These are phyloP conservation scores for Epizoanthus scotinus DNA, from an alignment of 92 coral and sea anemone species.

Conservation along the genomic window DNA sequence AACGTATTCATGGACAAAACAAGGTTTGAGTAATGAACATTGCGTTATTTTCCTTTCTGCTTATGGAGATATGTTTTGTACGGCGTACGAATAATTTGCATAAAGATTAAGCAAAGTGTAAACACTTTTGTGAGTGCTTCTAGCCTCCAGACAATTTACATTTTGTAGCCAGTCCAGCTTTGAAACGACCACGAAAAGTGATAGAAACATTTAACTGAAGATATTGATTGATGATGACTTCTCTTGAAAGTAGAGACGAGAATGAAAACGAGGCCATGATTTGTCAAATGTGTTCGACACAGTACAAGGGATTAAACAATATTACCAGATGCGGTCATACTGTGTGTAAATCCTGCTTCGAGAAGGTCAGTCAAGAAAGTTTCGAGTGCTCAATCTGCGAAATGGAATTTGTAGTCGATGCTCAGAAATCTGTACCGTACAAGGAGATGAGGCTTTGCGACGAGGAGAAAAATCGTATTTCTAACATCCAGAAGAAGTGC, in stretches of 20 bases:
- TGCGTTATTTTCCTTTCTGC: background rate
- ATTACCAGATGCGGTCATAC: slow-evolving; percentile 69
- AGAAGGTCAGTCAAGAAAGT: slow-evolving; percentile 50
- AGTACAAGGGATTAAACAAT: slow-evolving; percentile 67
- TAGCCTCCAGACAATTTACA: slow-evolving; percentile 17
- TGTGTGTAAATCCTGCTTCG: slow-evolving; percentile 70
- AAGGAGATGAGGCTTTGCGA: slow-evolving; percentile 44
- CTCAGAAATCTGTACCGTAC: slow-evolving; percentile 36
- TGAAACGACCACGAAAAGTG: background rate
- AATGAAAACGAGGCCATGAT: slow-evolving; percentile 45
- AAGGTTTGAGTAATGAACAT: too few species aligned
- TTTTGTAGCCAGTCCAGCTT: background rate
- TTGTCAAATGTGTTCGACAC: slow-evolving; percentile 76
- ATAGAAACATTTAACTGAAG: background rate
- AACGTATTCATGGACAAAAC: too few species aligned
- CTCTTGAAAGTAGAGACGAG: slow-evolving; percentile 9
- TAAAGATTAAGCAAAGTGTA: slow-evolving; percentile 7
- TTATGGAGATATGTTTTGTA: slow-evolving; percentile 15
- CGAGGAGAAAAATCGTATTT: slow-evolving; percentile 53
- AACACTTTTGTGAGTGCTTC: background rate
- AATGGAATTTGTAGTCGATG: slow-evolving; percentile 39
- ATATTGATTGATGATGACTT: slow-evolving; percentile 32
- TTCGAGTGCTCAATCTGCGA: slow-evolving; percentile 71
- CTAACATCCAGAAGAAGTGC: slow-evolving; percentile 63
- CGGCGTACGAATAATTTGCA: slow-evolving; percentile 13